Conservation (phyloP, 2,888 invertebrate genomes). For the Andrena dorsata region DNA sequence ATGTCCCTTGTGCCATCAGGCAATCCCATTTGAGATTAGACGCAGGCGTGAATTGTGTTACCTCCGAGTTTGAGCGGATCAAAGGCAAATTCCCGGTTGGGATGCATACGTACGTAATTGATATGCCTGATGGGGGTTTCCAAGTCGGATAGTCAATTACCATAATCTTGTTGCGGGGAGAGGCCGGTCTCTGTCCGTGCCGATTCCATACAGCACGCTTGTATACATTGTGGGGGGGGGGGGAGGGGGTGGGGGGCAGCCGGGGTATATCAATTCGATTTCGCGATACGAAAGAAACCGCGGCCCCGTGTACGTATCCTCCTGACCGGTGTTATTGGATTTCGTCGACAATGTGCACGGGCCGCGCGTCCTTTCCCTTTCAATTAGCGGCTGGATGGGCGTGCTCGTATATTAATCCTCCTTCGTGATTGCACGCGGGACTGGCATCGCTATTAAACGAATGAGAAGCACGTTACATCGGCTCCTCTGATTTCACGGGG, state of each 20-base stretch:
- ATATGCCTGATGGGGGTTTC: slow-evolving; percentile 83
- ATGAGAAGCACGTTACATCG: slow-evolving; percentile 14
- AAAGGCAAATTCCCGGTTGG: slow-evolving; percentile 82
- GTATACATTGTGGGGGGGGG: slow-evolving; percentile 64
- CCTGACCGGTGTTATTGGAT: slow-evolving; percentile 65
- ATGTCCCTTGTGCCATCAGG: slow-evolving; percentile 75
- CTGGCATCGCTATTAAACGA: slow-evolving; percentile 31
- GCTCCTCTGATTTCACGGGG: slow-evolving; percentile 29
- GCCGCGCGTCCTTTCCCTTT: slow-evolving; percentile 60
- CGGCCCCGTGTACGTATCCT: slow-evolving; percentile 36
- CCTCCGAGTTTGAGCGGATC: slow-evolving; percentile 81
- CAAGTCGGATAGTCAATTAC: slow-evolving; percentile 84
- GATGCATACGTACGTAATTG: slow-evolving; percentile 83
- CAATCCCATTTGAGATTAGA: slow-evolving; percentile 82
- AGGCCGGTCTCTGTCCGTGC: slow-evolving; percentile 58
- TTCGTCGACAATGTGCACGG: slow-evolving; percentile 33
- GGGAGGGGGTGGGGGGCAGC: slow-evolving; percentile 23
- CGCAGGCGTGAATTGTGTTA: slow-evolving; percentile 82
- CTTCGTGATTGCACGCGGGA: slow-evolving; percentile 48
- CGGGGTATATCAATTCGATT: slow-evolving; percentile 74
- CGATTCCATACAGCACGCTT: slow-evolving; percentile 73
- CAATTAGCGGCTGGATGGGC: slow-evolving; percentile 64
- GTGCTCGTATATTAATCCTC: slow-evolving; percentile 60
- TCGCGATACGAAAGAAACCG: slow-evolving; percentile 67
- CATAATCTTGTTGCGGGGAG: slow-evolving; percentile 82